These are phyloP conservation scores for Popillia japonica DNA, from an alignment of 1,140 invertebrate species.

Conservation along the genomic window DNA sequence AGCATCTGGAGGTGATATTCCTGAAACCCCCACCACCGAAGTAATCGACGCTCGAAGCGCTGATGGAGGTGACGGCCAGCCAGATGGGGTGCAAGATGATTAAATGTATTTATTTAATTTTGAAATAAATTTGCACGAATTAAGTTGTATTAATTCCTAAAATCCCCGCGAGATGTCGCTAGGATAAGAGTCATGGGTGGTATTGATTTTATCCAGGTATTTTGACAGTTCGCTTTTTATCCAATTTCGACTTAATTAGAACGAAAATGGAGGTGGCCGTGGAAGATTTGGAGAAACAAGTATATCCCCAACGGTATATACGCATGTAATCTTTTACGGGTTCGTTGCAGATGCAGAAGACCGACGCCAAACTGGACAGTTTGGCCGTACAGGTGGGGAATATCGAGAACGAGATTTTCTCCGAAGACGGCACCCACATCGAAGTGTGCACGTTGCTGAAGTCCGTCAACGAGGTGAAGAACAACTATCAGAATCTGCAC, in stretches of 20 bases:
- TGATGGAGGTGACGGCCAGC: background rate
- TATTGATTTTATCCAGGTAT: background rate
- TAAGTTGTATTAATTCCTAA: background rate
- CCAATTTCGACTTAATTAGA: background rate
- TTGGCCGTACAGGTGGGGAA: slow-evolving; percentile 57
- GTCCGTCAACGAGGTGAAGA: slow-evolving; percentile 58
- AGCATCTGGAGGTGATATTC: background rate
- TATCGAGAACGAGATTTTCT: slow-evolving; percentile 56
- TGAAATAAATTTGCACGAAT: background rate
- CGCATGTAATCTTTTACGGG: too few relatives aligned
- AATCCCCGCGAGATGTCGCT: background rate
- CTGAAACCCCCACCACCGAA: background rate
- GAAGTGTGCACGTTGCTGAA: slow-evolving; percentile 56
- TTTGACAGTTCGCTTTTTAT: background rate
- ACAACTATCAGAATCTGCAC: slow-evolving; percentile 58
- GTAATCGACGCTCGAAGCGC: background rate
- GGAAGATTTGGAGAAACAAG: slow-evolving; percentile 56
- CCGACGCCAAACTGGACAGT: slow-evolving; percentile 55
- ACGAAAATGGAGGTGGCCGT: slow-evolving; percentile 51
- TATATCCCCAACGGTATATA: too few relatives aligned
- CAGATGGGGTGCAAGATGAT: background rate
- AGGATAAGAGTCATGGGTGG: background rate
- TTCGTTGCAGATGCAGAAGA: slow-evolving; percentile 56
- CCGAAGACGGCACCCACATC: slow-evolving; percentile 53
- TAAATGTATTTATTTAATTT: background rate